Conservation (phyloP, 2,113 vertebrate genomes). For the Gymnogyps californianus region DNA sequence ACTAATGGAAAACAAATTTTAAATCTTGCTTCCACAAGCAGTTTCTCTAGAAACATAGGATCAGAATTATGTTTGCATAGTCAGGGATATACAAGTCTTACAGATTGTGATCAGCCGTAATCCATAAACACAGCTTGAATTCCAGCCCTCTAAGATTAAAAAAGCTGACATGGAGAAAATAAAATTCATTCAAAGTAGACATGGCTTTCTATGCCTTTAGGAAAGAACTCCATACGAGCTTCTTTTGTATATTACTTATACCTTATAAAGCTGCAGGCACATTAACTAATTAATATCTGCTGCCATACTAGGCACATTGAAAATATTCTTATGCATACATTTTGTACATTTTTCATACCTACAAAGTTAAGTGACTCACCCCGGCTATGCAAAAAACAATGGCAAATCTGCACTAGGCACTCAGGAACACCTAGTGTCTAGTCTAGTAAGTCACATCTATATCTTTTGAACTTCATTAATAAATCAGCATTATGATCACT, state of each 20-base stretch:
- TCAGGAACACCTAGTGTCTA: neutral
- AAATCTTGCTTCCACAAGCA: neutral
- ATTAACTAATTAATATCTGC: neutral
- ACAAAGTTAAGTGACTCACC: neutral
- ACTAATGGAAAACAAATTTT: constrained; percentile 25
- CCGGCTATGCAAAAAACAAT: neutral
- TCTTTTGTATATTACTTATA: neutral
- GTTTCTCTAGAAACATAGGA: neutral
- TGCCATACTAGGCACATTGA: neutral
- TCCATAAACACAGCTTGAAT: constrained; percentile 3
- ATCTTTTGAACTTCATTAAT: neutral
- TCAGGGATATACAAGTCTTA: neutral
- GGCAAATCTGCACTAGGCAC: neutral
- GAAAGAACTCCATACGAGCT: neutral
- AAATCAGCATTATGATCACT: neutral
- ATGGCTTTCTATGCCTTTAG: neutral
- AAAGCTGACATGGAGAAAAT: neutral
- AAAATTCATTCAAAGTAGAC: neutral
- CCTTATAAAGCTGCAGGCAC: neutral
- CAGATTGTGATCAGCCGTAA: neutral
- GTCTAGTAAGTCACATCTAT: neutral
- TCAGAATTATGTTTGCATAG: neutral
- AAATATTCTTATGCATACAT: neutral
- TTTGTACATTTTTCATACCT: neutral
- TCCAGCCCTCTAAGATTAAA: neutral